These are phyloP conservation scores for Podilymbus podiceps DNA, from an alignment of 2,113 vertebrate species.

Conservation along the genomic window DNA sequence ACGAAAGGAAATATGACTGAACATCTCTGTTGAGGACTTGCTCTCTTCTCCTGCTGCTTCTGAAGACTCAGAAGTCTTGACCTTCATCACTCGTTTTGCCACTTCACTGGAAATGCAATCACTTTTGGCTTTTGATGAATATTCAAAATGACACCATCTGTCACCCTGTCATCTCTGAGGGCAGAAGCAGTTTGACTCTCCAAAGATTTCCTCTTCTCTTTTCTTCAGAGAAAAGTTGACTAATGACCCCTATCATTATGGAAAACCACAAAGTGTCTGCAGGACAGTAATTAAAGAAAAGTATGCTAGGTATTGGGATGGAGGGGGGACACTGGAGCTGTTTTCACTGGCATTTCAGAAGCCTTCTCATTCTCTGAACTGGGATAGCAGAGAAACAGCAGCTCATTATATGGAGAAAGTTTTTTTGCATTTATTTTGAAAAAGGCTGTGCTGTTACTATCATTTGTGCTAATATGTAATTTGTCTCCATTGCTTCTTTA, in stretches of 20 bases:
- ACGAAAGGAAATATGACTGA: neutral
- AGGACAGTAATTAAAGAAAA: neutral
- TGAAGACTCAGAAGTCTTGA: neutral
- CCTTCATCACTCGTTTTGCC: neutral
- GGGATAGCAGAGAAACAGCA: neutral
- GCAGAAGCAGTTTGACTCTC: neutral
- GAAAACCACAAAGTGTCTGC: neutral
- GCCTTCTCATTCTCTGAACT: neutral
- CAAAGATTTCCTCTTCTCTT: neutral
- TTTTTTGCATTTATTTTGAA: neutral
- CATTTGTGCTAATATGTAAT: neutral
- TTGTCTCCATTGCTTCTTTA: neutral
- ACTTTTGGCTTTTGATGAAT: neutral
- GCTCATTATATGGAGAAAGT: neutral
- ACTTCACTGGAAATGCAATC: neutral
- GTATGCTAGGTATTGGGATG: neutral
- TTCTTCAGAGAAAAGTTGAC: neutral
- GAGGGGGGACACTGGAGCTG: neutral
- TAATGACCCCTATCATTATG: neutral
- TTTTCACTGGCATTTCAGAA: neutral
- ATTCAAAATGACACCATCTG: neutral
- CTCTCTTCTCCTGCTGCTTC: neutral
- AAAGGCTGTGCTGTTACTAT: neutral
- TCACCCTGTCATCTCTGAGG: neutral
- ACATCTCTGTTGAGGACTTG: neutral